phyloP scores from a whole-genome alignment of 1,140 invertebrate genomes.

The Riptortus pedestris region DNA sequence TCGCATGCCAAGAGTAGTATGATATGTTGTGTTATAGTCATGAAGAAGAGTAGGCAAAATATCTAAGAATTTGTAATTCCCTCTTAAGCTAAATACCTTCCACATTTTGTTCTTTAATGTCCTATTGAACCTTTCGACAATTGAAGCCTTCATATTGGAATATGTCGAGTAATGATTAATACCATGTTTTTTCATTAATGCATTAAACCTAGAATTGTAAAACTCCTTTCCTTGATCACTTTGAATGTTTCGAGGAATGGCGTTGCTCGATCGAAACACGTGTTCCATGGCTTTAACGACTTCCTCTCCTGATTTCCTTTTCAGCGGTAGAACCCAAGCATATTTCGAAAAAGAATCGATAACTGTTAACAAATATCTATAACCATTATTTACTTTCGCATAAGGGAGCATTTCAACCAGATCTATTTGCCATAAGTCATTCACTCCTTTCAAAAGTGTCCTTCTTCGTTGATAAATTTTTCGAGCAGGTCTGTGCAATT shows the following conservation, averaged over 20 bases:
- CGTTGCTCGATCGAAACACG: no score
- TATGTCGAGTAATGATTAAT: no score
- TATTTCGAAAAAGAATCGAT: no score
- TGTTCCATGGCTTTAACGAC: no score
- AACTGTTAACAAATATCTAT: no score
- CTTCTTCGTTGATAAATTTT: slow-evolving; percentile 27
- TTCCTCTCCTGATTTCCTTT: no score
- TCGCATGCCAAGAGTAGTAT: slow-evolving; percentile 37
- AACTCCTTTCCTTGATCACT: slow-evolving; percentile 36
- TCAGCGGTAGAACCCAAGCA: no score
- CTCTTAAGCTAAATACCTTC: slow-evolving; percentile 35
- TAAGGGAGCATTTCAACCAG: slow-evolving; percentile 34
- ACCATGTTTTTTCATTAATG: no score
- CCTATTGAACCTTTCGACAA: no score
- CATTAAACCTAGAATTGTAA: no score
- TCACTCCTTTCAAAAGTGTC: slow-evolving; percentile 23
- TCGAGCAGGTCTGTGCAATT: slow-evolving; percentile 29
- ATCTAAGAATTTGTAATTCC: slow-evolving; percentile 35
- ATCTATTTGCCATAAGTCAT: slow-evolving; percentile 30
- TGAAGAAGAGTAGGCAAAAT: slow-evolving; percentile 35
- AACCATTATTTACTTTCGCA: no score
- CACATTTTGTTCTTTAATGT: slow-evolving; percentile 37
- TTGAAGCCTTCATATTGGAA: no score
- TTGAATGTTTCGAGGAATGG: slow-evolving; percentile 32
- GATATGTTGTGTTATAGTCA: slow-evolving; percentile 36